Conservation (phyloP, 2,797 vertebrate species). For the Synanceia verrucosa region DNA sequence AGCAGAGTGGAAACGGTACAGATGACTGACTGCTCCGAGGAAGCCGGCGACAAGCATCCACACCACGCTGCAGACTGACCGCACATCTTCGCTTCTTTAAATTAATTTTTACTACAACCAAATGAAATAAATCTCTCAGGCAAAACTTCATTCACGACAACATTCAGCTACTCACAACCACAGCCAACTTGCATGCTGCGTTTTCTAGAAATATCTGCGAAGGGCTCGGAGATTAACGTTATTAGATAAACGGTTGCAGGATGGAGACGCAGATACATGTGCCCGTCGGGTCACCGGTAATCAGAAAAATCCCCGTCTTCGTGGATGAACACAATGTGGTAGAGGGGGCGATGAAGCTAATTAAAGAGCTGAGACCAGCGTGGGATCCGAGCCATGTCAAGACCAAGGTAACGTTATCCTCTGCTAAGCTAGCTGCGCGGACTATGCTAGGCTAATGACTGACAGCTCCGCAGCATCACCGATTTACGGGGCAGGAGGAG, state of each 20-base stretch:
- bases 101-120: neutral
- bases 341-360: slow-evolving; percentile 89
- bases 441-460: slow-evolving; percentile 46
- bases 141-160: neutral
- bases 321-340: slow-evolving; percentile 89
- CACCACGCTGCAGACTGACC: slow-evolving; percentile 42
- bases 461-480: slow-evolving; percentile 55
- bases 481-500: slow-evolving; percentile 15
- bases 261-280: slow-evolving; percentile 88
- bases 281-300: slow-evolving; percentile 81
- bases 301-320: slow-evolving; percentile 82
- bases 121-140: neutral
- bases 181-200: slow-evolving; percentile 42
- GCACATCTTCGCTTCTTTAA: neutral
- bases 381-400: slow-evolving; percentile 86
- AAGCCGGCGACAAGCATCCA: slow-evolving; percentile 58
- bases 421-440: slow-evolving; percentile 35
- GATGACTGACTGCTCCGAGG: slow-evolving; percentile 53
- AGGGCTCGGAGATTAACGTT: slow-evolving; percentile 49
- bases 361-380: slow-evolving; percentile 89
- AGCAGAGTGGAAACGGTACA: slow-evolving; percentile 66
- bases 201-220: slow-evolving; percentile 18
- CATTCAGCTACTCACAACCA: neutral
- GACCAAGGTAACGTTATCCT: slow-evolving; percentile 84
- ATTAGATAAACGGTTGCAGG: slow-evolving; percentile 34